A percentile compares a stretch with the other conserved stretches of the same genome.
Conservation (phyloP, 2,797 vertebrate genomes). For the Acrocephalus scirpaceus region DNA sequence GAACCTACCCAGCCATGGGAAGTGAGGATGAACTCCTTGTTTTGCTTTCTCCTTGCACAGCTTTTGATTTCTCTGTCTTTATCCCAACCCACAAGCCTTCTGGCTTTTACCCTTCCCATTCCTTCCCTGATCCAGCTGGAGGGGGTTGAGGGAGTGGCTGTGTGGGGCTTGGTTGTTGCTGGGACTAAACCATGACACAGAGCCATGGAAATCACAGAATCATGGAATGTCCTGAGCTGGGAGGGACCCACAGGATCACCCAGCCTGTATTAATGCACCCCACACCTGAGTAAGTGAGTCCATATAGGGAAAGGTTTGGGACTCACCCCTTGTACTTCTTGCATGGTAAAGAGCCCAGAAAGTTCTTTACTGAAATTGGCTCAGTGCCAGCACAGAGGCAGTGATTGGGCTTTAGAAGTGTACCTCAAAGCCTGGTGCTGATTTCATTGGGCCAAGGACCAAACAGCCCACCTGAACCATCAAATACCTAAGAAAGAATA, state of each 20-base stretch:
- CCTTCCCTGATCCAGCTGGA: not conserved
- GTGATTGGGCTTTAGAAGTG: no score
- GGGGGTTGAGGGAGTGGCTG: fast-evolving
- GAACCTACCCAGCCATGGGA: not conserved
- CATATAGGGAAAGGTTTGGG: no score
- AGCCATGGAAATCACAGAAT: not conserved
- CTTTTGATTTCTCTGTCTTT: not conserved
- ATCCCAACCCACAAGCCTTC: not conserved
- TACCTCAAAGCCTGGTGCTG: no score
- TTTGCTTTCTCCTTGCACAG: not conserved
- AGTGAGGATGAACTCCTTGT: not conserved
- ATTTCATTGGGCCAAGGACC: no score
- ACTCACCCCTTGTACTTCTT: no score
- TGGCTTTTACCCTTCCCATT: not conserved
- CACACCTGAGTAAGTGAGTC: no score
- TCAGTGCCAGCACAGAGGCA: no score
- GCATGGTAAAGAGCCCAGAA: no score
- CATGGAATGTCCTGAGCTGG: not conserved
- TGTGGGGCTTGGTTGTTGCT: not conserved
- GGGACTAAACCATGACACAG: not conserved
- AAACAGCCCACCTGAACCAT: no score
- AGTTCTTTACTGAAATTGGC: no score
- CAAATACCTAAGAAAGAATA: no score
- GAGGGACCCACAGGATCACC: fast-evolving
- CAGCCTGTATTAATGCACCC: no score